Base-by-base conservation (phyloP, 2,113 vertebrate species). In the Mirounga angustirostris region DNA sequence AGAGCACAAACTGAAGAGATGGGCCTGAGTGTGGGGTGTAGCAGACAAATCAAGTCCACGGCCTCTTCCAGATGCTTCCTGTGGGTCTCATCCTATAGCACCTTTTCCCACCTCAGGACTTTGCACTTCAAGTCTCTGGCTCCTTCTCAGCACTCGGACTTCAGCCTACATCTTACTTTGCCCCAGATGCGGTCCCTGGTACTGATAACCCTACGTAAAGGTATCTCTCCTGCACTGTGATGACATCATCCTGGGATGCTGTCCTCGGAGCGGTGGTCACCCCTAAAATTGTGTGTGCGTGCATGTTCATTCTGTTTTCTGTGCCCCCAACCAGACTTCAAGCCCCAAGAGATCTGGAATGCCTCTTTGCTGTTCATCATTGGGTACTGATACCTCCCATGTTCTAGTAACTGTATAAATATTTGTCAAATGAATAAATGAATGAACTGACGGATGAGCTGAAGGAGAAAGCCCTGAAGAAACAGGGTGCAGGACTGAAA, bases 401-500 rank as follows among this genome's bases (percentile, higher is more conserved):
- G 5, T n/a, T 12, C 7, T 7, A 40, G 33, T 22, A 61, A 7
- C 7, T 11, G 0, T 58, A 7, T 12, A 82, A 16, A 10, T 56
- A 58, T 6, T 22, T 87, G 33, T 54, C 67, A 43, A 67, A 43
- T 80, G 30, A 54, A 12, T 26, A n/a, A 71, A 30, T 12, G 33
- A 46, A 18, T 54, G 19, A 74, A 9, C 15, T 28, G 12, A 30
- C 14, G 2, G 71, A 16, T 80, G 36, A 61, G 3, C 54, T 22
- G 7, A 14, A 7, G 16, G 67, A 76, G 40, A n/a, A 58, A 52
- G 1, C 52, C 15, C 30, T 30, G 0, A 1, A 4, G 67, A 67
- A 78, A 21, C 5, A 26, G 10, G 43, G 10, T 0, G 0, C 15
- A 50, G 22, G 24, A 7, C 0, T 5, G 16, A 24, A 58, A 5